These are phyloP conservation scores for Callyntrura sp. DNA, from an alignment of 2,888 invertebrate species.

Conservation along the genomic window DNA sequence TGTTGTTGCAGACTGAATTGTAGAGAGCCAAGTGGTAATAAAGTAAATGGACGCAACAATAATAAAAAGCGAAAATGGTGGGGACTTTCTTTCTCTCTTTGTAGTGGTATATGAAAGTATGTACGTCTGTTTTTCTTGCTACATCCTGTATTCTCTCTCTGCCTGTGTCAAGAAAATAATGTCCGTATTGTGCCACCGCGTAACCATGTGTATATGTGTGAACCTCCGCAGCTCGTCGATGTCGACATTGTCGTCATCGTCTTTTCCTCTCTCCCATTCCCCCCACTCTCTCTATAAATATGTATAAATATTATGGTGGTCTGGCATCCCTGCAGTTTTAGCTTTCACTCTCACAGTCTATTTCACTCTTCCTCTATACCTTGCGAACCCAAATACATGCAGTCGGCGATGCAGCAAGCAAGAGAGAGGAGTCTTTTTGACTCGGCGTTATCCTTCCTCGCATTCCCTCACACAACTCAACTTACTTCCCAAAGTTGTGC, in stretches of 20 bases:
- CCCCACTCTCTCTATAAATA: constrained; percentile 23
- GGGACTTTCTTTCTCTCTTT: not conserved
- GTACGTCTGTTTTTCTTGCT: constrained; percentile 28
- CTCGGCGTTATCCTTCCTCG: constrained; percentile 74
- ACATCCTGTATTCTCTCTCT: constrained; percentile 14
- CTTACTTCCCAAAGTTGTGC: not conserved
- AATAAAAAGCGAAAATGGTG: constrained; percentile 59
- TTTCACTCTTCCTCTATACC: not conserved
- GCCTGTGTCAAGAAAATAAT: not conserved
- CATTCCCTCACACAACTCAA: constrained; percentile 42
- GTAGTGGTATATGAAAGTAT: not conserved
- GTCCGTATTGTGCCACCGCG: not conserved
- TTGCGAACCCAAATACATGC: not conserved
- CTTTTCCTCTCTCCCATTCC: not conserved
- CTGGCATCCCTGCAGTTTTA: not conserved
- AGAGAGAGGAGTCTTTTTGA: constrained; percentile 58
- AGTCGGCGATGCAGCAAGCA: too few relatives aligned
- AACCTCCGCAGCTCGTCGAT: not conserved
- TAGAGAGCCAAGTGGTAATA: constrained; percentile 16
- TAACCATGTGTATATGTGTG: not conserved
- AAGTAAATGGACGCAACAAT: constrained; percentile 55
- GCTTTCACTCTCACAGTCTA: not conserved
- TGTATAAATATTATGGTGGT: constrained; percentile 32
- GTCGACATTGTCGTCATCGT: not conserved
- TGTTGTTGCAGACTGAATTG: not conserved